Evolutionary conservation across 2,113 vertebrate genomes (phyloP), one percentile per base, ranked within the genome.

Genomic region (Gobius niger): DNA sequence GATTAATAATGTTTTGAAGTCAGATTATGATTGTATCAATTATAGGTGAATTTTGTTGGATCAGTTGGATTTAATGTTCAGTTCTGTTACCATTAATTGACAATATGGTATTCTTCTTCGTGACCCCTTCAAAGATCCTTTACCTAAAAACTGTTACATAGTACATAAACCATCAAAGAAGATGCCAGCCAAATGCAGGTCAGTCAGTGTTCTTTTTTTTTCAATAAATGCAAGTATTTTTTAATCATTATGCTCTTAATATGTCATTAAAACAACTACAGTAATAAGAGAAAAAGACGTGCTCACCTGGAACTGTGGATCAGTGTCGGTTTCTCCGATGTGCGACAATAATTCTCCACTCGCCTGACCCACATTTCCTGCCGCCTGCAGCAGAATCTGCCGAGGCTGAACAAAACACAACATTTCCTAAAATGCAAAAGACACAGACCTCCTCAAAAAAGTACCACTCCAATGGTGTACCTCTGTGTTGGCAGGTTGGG

Each of bases 321-420:
- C 95, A 0, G 95, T 94, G 77, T 98, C 97, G 0, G 94, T 95
- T 85, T 98, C 96, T 73, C 98, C 96, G 0, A 98, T 99, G 84
- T 99, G 96, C 71, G 97, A 96, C 78, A 99, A 94, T 78, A 98
- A 89, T 83, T 98, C 97, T 47, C 96, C 96, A 0, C 98, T 99
- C 70, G 95, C 93, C 90, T 98, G 96, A 49, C 98, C 98, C 76
- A 99, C 97, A 0, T 95, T 94, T 66, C 98, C 96, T 0, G 97
- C 98, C 44, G 98, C 98, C 88, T 98, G 97, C 57, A 99, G 92
- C 72, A 99, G 92, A 88, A 91, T 95, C 94, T 99, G 98, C 47
- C 95, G 96, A 74, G 96, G 97, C 98, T 99, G 85, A 0, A 75
- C 73, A 5, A 7, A 47, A 62, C 64, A 65, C 44, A 54, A 18